phyloP scores from a whole-genome alignment of 2,888 invertebrate species.

The Atethmia centrago region DNA sequence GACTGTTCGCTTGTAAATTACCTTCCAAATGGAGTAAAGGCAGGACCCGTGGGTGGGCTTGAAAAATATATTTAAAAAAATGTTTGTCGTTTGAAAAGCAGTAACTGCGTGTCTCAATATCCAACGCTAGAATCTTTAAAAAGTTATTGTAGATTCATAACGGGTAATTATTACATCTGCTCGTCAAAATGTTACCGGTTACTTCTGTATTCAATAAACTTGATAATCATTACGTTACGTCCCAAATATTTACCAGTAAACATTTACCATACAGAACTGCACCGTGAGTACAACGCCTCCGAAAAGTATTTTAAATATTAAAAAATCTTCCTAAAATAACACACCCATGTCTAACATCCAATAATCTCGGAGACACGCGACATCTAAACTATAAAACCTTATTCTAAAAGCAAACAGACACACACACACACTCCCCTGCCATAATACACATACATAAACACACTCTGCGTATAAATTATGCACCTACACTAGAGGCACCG shows the following conservation, averaged over 20 bases:
- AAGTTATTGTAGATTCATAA: too few species aligned
- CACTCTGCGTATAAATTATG: conserved; percentile 69
- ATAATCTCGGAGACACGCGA: conserved; percentile 31
- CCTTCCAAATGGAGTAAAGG: conserved; percentile 40
- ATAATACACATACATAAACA: conserved; percentile 14
- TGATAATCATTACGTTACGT: not conserved
- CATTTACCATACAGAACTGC: not conserved
- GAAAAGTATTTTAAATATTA: not conserved
- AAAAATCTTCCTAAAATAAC: conserved; percentile 16
- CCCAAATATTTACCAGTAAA: not conserved
- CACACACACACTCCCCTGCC: conserved; percentile 15
- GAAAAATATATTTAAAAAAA: not conserved
- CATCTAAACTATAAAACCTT: conserved; percentile 48
- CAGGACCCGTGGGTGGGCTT: conserved; percentile 24
- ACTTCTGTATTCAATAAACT: too few species aligned
- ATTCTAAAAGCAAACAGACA: conserved; percentile 48
- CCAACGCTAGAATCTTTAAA: too few species aligned
- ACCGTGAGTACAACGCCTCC: not conserved
- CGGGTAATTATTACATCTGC: too few species aligned
- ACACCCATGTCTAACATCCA: conserved; percentile 40
- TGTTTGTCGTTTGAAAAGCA: not conserved
- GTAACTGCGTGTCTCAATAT: not conserved
- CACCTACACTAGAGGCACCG: conserved; percentile 59
- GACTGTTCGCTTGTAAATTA: conserved; percentile 57
- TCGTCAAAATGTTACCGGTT: not conserved